A percentile compares a stretch with the other conserved stretches of the same genome.
These are phyloP conservation scores for Acipenser oxyrinchus DNA, from an alignment of 2,797 vertebrate genomes.

Conservation along the genomic window DNA sequence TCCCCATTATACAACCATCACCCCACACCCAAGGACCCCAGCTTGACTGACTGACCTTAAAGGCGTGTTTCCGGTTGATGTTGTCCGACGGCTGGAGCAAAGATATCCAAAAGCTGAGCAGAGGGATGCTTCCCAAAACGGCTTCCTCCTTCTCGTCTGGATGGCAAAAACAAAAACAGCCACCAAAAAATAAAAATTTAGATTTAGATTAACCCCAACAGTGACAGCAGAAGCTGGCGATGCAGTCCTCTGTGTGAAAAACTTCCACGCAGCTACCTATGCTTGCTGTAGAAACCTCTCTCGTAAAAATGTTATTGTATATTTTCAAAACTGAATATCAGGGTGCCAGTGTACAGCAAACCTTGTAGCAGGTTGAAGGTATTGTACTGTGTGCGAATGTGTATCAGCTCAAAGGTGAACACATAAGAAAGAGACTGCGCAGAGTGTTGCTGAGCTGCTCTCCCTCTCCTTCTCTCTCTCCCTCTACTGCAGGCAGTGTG, in stretches of 20 bases:
- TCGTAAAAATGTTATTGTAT: too few relatives aligned
- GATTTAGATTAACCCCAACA: slow-evolving; percentile 4
- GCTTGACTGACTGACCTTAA: slow-evolving; percentile 72
- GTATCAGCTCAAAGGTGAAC: neutral
- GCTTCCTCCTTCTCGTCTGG: slow-evolving; percentile 88
- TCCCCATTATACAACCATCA: neutral
- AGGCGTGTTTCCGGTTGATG: slow-evolving; percentile 84
- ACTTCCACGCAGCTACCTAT: too few relatives aligned
- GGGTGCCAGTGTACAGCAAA: too few relatives aligned
- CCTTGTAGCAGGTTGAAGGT: too few relatives aligned
- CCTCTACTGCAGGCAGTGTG: slow-evolving; percentile 20
- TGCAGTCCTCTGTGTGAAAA: too few relatives aligned
- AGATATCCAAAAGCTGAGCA: slow-evolving; percentile 81
- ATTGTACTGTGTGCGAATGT: neutral
- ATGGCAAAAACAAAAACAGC: neutral
- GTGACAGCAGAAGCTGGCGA: neutral
- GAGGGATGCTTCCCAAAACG: slow-evolving; percentile 81
- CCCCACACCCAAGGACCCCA: neutral
- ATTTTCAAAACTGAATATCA: too few relatives aligned
- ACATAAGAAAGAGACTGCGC: neutral
- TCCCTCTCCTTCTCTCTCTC: slow-evolving; percentile 10
- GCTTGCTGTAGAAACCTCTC: too few relatives aligned
- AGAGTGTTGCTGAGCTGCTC: neutral
- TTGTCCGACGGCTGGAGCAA: slow-evolving; percentile 73
- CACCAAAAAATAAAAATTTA: slow-evolving; percentile 1